A percentile compares a stretch with the other conserved stretches of the same genome.
Conservation (phyloP, 2,797 vertebrate genomes). For the Chaetodon trifasciatus region DNA sequence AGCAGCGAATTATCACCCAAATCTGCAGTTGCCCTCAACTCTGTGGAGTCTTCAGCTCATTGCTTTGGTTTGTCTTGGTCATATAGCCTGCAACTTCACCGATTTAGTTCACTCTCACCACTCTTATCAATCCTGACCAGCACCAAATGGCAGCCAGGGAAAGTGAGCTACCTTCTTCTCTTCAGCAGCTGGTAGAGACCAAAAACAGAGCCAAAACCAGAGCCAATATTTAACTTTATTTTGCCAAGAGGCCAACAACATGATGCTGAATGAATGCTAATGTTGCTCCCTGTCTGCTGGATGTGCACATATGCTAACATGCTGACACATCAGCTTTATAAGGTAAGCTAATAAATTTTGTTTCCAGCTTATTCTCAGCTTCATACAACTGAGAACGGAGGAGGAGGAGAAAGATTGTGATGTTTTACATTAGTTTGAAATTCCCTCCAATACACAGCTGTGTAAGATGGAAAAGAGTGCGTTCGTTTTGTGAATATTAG, state of each 20-base stretch:
- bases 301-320: neutral
- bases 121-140: neutral
- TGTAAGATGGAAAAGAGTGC: neutral
- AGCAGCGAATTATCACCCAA: neutral
- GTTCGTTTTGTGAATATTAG: conserved; percentile 6
- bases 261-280: neutral
- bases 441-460: neutral
- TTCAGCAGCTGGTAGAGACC: neutral
- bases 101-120: neutral
- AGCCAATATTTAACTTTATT: neutral
- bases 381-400: neutral
- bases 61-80: neutral
- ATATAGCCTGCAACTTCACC: neutral
- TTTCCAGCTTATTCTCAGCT: neutral
- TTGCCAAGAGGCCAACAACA: neutral
- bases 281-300: neutral
- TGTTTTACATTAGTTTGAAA: neutral
- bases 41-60: neutral
- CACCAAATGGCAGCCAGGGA: neutral
- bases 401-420: neutral
- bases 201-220: neutral
- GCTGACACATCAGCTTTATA: neutral
- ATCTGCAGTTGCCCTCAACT: neutral
- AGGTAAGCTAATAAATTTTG: neutral
- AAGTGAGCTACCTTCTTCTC: neutral